Percentiles rank a stretch among this genome's conserved stretches.
Evolutionary conservation across 2,797 vertebrate genomes (phyloP).

Genomic region (Poecilia gillii): DNA sequence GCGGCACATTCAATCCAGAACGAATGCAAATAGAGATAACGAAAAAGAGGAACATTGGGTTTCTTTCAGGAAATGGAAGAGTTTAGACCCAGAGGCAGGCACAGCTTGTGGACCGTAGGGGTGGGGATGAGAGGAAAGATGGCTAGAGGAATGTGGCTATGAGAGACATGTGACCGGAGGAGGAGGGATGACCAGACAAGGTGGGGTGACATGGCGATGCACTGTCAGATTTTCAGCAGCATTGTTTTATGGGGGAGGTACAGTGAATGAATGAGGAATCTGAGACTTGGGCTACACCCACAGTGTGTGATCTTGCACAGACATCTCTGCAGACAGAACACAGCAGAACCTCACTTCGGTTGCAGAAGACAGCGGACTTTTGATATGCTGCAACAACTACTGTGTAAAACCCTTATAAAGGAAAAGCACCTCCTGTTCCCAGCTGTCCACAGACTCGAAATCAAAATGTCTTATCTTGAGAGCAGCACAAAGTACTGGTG

Average conservation of each 20-base stretch:
- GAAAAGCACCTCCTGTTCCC: background rate
- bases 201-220: conserved; percentile 51
- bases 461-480: conserved; percentile 80
- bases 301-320: conserved; percentile 54
- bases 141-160: conserved; percentile 66
- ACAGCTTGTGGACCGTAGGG: conserved; percentile 33
- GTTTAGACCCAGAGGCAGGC: conserved; percentile 54
- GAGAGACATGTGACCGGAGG: conserved; percentile 68
- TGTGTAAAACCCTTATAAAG: background rate
- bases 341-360: conserved; percentile 30
- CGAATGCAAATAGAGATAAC: conserved; percentile 31
- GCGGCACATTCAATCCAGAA: conserved; percentile 37
- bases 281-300: conserved; percentile 60
- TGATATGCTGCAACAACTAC: background rate
- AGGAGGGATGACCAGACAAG: conserved; percentile 64
- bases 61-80: conserved; percentile 46
- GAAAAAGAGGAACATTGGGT: conserved; percentile 50
- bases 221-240: conserved; percentile 44
- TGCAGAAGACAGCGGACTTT: conserved; percentile 13
- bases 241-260: conserved; percentile 30
- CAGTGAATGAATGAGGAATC: conserved; percentile 54
- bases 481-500: conserved; percentile 94
- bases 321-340: conserved; percentile 7
- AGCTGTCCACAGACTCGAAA: conserved; percentile 14
- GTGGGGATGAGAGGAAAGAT: conserved; percentile 30